Conservation (phyloP, 2,797 vertebrate genomes). For the Smutsia temminckii region DNA sequence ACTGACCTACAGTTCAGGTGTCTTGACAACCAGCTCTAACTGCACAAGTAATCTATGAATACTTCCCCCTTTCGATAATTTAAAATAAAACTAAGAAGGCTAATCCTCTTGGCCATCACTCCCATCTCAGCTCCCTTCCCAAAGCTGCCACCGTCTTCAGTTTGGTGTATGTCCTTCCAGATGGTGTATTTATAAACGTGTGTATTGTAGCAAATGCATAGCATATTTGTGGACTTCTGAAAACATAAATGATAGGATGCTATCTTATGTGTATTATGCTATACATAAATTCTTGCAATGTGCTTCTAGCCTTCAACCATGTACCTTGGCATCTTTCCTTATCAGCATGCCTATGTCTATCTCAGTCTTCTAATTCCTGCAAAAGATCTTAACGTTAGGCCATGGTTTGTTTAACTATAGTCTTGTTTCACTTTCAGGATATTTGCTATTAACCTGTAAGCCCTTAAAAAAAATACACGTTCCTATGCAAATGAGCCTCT, state of each 20-base stretch:
- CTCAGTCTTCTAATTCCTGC: not conserved
- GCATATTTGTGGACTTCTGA: not conserved
- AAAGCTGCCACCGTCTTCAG: not conserved
- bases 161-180: not conserved
- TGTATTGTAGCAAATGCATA: not conserved
- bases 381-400: not conserved
- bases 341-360: fast-evolving
- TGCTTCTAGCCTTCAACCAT: not conserved
- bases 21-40: not conserved
- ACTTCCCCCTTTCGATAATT: not conserved
- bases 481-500: not conserved
- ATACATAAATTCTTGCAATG: not conserved
- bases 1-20: not conserved
- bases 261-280: not conserved
- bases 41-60: not conserved
- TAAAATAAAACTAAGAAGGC: not conserved
- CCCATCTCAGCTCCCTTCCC: not conserved
- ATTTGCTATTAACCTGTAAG: not conserved
- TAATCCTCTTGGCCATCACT: too few species aligned
- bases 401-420: not conserved
- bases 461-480: not conserved
- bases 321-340: not conserved
- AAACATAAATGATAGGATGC: not conserved
- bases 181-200: not conserved
- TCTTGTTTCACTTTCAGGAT: not conserved